phyloP scores from a whole-genome alignment of 2,113 vertebrate genomes.

The Anguilla japonica region DNA sequence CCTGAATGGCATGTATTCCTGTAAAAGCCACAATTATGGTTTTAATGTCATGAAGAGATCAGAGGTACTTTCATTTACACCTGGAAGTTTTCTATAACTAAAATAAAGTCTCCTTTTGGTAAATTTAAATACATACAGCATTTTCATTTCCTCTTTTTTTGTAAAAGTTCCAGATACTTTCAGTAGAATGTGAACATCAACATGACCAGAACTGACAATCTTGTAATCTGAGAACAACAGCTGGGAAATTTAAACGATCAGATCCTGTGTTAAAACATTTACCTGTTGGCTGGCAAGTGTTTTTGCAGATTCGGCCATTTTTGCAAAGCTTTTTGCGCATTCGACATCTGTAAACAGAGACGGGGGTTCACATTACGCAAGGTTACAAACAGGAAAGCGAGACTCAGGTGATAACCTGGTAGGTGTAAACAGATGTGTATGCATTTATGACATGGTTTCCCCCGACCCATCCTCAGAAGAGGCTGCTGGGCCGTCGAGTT shows the following conservation, averaged over 20 bases:
- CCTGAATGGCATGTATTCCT: conserved; percentile 96
- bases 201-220: not conserved
- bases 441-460: not conserved
- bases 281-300: conserved; percentile 84
- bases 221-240: not conserved
- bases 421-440: not conserved
- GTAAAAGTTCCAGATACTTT: not conserved
- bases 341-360: conserved; percentile 79
- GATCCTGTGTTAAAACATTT: conserved; percentile 29
- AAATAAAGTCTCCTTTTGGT: not conserved
- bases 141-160: not conserved
- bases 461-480: not conserved
- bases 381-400: not conserved
- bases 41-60: not conserved
- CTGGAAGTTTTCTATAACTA: not conserved
- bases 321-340: conserved; percentile 85
- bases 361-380: not conserved
- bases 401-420: not conserved
- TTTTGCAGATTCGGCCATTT: conserved; percentile 91
- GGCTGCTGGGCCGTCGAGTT: not conserved
- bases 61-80: not conserved
- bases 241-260: not conserved
- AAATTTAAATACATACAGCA: not conserved
- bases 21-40: not conserved
- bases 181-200: not conserved